Evolutionary conservation across 2,113 vertebrate genomes (phyloP).

Genomic region (Paratilapia polleni): DNA sequence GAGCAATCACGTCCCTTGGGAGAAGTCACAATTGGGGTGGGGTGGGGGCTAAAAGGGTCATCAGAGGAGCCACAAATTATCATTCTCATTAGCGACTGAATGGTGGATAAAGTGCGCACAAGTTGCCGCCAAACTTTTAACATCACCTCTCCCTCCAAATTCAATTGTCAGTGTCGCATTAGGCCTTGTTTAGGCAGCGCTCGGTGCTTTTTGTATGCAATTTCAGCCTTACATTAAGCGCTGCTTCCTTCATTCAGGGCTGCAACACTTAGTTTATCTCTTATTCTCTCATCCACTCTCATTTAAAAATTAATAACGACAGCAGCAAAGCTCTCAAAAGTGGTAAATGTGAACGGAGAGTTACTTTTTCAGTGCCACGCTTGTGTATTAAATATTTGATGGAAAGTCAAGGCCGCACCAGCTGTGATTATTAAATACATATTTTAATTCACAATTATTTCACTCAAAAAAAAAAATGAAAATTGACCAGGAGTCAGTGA

Average conservation of each 20-base stretch:
- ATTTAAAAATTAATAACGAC: neutral
- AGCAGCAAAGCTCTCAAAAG: neutral
- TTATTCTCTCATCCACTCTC: neutral
- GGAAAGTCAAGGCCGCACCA: too few relatives aligned
- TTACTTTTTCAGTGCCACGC: too few relatives aligned
- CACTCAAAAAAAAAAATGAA: too few relatives aligned
- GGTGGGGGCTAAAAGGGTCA: constrained; percentile 83
- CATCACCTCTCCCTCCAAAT: constrained; percentile 69
- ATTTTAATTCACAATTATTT: too few relatives aligned
- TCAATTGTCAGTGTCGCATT: constrained; percentile 17
- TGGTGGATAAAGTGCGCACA: constrained; percentile 55
- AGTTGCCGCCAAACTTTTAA: constrained; percentile 58
- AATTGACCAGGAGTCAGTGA: too few relatives aligned
- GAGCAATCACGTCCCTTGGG: constrained; percentile 74
- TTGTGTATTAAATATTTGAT: too few relatives aligned
- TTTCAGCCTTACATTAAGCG: neutral
- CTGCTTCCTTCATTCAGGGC: neutral
- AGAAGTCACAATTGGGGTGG: constrained; percentile 73
- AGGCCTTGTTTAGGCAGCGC: neutral
- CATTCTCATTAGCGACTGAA: constrained; percentile 80
- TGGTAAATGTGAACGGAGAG: too few relatives aligned
- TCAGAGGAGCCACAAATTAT: constrained; percentile 79
- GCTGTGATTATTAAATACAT: too few relatives aligned
- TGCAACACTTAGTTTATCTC: neutral
- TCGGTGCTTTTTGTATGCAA: constrained; percentile 8